Evolutionary conservation across 2,797 vertebrate genomes (phyloP).

Genomic region (Mormyrops attenuatus): DNA sequence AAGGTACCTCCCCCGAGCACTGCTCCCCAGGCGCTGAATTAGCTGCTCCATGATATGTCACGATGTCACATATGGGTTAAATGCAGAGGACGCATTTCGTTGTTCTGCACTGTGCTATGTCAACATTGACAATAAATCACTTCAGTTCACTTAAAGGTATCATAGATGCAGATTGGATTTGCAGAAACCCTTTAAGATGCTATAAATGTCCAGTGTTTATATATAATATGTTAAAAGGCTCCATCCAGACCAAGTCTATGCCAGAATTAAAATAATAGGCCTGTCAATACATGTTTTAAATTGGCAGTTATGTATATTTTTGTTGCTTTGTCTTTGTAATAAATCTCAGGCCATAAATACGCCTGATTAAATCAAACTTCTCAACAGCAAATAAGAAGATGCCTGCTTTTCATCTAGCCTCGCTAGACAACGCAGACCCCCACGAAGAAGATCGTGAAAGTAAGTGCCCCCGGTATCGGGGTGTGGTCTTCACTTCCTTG

Average conservation of each 20-base stretch:
- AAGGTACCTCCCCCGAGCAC: not conserved
- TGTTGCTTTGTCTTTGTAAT: not conserved
- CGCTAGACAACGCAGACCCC: not conserved
- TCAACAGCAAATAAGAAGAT: not conserved
- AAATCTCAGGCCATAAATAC: not conserved
- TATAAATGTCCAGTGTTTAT: not conserved
- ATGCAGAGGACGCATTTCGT: not conserved
- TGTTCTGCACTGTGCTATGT: not conserved
- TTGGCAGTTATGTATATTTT: not conserved
- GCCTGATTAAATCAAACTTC: not conserved
- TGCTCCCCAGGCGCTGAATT: not conserved
- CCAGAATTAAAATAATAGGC: not conserved
- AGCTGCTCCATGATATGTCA: not conserved
- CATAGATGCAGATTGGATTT: not conserved
- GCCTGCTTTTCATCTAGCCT: not conserved
- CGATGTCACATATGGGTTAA: not conserved
- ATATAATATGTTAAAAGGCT: not conserved
- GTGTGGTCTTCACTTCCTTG: slow-evolving; percentile 5
- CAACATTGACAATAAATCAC: not conserved
- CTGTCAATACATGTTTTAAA: not conserved
- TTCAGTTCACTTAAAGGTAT: not conserved
- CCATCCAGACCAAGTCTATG: not conserved
- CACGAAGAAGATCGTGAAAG: not conserved
- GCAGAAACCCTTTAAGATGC: not conserved
- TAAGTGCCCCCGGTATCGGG: not conserved